These are phyloP conservation scores for Bursaphelenchus okinawaensis DNA, from an alignment of 2,888 invertebrate species.

Conservation along the genomic window DNA sequence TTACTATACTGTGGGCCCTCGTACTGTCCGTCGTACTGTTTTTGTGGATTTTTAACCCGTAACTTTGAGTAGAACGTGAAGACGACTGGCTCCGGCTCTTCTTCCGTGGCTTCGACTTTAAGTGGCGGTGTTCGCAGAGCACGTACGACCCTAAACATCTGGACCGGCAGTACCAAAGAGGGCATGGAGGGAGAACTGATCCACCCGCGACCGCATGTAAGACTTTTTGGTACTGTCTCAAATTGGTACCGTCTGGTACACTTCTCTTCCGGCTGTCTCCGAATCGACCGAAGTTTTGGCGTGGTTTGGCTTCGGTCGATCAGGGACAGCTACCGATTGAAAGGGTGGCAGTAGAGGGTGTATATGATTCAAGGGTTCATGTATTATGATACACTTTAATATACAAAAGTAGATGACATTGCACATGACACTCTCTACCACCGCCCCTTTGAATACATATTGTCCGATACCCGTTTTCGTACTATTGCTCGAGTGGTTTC, in stretches of 20 bases:
- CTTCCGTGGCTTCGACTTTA: background rate
- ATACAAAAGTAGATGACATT: no score
- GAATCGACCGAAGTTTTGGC: no score
- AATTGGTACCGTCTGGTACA: background rate
- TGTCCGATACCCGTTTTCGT: no score
- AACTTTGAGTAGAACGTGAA: background rate
- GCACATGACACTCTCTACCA: no score
- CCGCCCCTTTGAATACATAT: no score
- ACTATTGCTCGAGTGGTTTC: background rate
- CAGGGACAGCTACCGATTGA: no score
- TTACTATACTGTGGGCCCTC: no score
- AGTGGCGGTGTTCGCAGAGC: constrained; percentile 1
- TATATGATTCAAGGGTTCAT: no score
- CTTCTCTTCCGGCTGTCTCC: no score
- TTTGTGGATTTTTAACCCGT: background rate
- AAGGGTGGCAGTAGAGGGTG: no score
- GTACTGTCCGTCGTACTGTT: background rate
- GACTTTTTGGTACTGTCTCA: background rate
- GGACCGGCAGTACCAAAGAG: background rate
- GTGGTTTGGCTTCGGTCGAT: no score
- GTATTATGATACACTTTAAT: no score
- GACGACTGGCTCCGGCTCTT: background rate
- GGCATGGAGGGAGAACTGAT: background rate
- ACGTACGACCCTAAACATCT: constrained; percentile 9
- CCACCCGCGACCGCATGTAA: background rate